Conservation (phyloP, 2,888 invertebrate genomes). For the Siphlonurus alternatus region DNA sequence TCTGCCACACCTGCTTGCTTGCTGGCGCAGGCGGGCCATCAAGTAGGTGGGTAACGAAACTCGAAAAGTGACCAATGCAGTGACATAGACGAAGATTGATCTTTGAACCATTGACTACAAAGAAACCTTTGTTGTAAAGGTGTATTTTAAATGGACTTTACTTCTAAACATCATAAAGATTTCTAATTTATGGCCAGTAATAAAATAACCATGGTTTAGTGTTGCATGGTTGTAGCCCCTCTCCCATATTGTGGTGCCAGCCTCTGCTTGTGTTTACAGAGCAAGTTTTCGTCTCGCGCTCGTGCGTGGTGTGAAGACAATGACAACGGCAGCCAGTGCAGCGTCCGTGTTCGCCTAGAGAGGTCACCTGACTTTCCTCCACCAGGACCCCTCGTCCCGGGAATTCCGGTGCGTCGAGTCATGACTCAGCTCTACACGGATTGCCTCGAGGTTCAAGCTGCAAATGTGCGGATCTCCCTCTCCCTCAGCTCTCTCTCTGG, state of each 20-base stretch:
- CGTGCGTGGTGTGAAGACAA: constrained; percentile 54
- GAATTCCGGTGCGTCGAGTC: constrained; percentile 26
- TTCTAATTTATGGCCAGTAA: not conserved
- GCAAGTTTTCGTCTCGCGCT: constrained; percentile 64
- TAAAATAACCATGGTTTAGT: not conserved
- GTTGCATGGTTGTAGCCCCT: not conserved
- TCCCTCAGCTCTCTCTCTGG: constrained; percentile 71
- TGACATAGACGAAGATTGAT: too few relatives aligned
- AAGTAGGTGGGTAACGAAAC: too few relatives aligned
- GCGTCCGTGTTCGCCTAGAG: constrained; percentile 20
- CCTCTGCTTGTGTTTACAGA: constrained; percentile 30
- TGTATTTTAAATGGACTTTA: too few relatives aligned
- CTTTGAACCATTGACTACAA: too few relatives aligned
- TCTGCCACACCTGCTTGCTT: too few relatives aligned
- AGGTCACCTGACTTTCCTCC: constrained; percentile 17
- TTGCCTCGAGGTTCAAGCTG: constrained; percentile 43
- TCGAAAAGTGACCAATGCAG: too few relatives aligned
- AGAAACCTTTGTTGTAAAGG: too few relatives aligned
- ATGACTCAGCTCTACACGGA: constrained; percentile 7
- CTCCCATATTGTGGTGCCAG: not conserved
- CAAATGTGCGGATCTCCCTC: constrained; percentile 46
- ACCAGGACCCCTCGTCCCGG: constrained; percentile 21
- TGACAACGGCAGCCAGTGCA: constrained; percentile 6
- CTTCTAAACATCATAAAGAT: too few relatives aligned
- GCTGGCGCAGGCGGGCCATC: too few relatives aligned